Evolutionary conservation across 2,113 vertebrate species (phyloP).

Genomic region (Blennius ocellaris): DNA sequence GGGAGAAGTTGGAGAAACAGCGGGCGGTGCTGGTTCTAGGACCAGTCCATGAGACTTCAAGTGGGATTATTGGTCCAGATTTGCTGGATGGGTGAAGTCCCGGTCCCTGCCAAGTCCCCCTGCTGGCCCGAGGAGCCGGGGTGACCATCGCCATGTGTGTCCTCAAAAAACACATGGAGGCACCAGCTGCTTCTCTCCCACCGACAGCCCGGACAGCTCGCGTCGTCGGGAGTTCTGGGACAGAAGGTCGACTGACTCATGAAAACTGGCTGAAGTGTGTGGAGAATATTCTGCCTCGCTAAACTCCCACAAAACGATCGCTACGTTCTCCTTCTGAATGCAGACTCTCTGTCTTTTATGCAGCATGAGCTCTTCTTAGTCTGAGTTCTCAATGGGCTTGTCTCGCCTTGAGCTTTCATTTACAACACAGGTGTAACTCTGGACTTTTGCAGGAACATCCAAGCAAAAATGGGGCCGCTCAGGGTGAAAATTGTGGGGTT

Average conservation of each 20-base stretch:
- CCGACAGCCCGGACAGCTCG: conserved; percentile 29
- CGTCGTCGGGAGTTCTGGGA: conserved; percentile 16
- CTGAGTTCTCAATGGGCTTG: too few species aligned
- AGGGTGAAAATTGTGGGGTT: too few species aligned
- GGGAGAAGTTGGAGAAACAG: background rate
- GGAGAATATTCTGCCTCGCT: background rate
- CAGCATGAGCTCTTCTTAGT: too few species aligned
- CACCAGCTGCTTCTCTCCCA: conserved; percentile 47
- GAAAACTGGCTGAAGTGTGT: conserved; percentile 23
- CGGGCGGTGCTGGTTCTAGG: background rate
- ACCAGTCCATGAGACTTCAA: background rate
- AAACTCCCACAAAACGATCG: too few species aligned
- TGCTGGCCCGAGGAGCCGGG: conserved; percentile 30
- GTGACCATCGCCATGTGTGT: conserved; percentile 42
- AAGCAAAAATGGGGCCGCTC: too few species aligned
- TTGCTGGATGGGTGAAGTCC: background rate
- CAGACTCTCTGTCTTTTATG: background rate
- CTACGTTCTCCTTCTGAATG: background rate
- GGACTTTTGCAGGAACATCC: too few species aligned
- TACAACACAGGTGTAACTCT: too few species aligned
- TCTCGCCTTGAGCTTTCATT: too few species aligned
- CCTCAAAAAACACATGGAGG: conserved; percentile 47
- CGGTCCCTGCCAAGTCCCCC: conserved; percentile 13
- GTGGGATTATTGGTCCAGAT: conserved; percentile 5
- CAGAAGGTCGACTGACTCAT: conserved; percentile 27